Conservation (phyloP, 2,797 vertebrate species). For the Hippopotamyrus pictus region DNA sequence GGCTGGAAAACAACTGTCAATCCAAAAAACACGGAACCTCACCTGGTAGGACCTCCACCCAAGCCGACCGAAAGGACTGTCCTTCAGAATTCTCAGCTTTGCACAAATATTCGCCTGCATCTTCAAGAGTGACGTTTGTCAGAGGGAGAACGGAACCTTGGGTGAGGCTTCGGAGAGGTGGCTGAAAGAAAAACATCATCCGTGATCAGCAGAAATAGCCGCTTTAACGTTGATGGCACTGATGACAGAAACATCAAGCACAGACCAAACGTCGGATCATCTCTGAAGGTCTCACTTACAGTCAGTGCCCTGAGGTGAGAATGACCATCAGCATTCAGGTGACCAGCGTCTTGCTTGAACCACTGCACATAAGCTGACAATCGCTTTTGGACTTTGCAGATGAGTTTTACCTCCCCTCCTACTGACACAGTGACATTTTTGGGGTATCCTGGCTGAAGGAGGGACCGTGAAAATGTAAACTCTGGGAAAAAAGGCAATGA, state of each 20-base stretch:
- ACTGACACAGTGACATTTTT: constrained; percentile 56
- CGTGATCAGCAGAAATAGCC: neutral
- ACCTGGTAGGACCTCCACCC: constrained; percentile 64
- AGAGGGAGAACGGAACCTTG: constrained; percentile 57
- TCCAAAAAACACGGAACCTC: constrained; percentile 13
- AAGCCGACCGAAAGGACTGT: constrained; percentile 54
- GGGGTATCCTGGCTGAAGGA: constrained; percentile 58
- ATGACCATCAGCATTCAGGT: constrained; percentile 32
- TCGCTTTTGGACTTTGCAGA: constrained; percentile 62
- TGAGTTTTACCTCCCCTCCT: constrained; percentile 49
- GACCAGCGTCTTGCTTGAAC: constrained; percentile 53
- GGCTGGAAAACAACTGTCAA: neutral
- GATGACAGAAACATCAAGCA: neutral
- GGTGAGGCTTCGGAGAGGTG: constrained; percentile 49
- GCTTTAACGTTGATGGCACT: neutral
- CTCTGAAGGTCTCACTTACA: constrained; percentile 43
- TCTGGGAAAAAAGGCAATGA: constrained; percentile 41
- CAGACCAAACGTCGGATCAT: neutral
- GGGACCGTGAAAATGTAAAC: constrained; percentile 45
- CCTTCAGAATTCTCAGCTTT: constrained; percentile 50
- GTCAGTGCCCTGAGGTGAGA: constrained; percentile 50
- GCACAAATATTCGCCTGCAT: constrained; percentile 65
- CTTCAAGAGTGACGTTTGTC: constrained; percentile 51
- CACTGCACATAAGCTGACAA: constrained; percentile 61
- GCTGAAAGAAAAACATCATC: constrained; percentile 32